Evolutionary conservation across 2,113 vertebrate genomes (phyloP).

Genomic region (Dissostichus mawsoni): DNA sequence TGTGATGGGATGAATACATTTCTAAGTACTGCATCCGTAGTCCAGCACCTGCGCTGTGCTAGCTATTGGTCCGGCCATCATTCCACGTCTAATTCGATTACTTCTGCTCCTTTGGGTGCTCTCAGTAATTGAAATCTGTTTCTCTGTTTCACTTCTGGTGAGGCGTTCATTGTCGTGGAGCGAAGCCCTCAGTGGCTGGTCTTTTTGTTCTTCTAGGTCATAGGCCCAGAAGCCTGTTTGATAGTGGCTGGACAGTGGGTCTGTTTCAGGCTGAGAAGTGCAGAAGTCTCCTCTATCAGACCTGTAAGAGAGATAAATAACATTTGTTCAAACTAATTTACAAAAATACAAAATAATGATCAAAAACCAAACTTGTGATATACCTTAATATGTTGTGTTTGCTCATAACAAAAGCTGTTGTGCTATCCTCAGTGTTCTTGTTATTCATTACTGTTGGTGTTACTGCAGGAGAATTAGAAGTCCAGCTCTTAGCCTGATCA

Average conservation of each 20-base stretch:
- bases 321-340: neutral
- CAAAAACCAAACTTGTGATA: neutral
- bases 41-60: conserved; percentile 82
- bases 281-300: conserved; percentile 42
- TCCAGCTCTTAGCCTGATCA: neutral
- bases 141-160: conserved; percentile 67
- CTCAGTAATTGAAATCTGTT: conserved; percentile 73
- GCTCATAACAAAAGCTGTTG: neutral
- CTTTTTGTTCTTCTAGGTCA: conserved; percentile 68
- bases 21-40: neutral
- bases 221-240: conserved; percentile 9
- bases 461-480: conserved; percentile 16
- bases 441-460: conserved; percentile 18
- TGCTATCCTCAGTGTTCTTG: neutral
- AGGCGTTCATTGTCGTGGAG: conserved; percentile 48
- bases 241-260: conserved; percentile 56
- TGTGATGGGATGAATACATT: neutral
- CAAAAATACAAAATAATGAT: neutral
- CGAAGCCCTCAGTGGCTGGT: neutral
- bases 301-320: conserved; percentile 66
- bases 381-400: conserved; percentile 58
- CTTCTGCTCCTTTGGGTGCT: conserved; percentile 73
- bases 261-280: conserved; percentile 57
- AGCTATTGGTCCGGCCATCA: conserved; percentile 87
- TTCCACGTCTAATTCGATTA: conserved; percentile 84